These are phyloP conservation scores for Stramonita haemastoma DNA, from an alignment of 2,888 invertebrate genomes.

Conservation along the genomic window DNA sequence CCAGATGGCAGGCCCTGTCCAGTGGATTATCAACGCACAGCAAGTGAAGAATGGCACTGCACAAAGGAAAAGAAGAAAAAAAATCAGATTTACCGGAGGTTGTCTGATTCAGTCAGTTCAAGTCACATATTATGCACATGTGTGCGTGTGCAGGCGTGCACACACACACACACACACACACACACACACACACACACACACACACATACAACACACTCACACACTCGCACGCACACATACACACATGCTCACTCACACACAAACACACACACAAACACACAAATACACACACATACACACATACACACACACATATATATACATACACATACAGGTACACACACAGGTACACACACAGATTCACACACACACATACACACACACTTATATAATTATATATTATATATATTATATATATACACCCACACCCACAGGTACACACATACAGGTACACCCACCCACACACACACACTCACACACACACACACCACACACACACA, in stretches of 20 bases:
- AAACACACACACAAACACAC: slow-evolving; percentile 30
- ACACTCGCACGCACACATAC: background rate
- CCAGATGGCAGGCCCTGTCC: slow-evolving; percentile 49
- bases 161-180: background rate
- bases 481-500: too few relatives aligned
- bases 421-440: background rate
- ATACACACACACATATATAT: too few relatives aligned
- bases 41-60: slow-evolving; percentile 53
- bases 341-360: background rate
- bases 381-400: background rate
- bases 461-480: too few relatives aligned
- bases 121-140: too few relatives aligned
- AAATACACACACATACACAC: background rate
- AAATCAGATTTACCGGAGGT: background rate
- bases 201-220: background rate
- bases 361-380: background rate
- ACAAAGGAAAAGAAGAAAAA: background rate
- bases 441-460: background rate
- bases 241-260: background rate
- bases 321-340: background rate
- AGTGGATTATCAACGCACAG: slow-evolving; percentile 53
- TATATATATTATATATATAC: too few relatives aligned
- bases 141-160: background rate
- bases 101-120: too few relatives aligned
- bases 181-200: background rate